Base-by-base conservation (phyloP, 2,888 invertebrate species). In the Rhorus exstirpatorius region DNA sequence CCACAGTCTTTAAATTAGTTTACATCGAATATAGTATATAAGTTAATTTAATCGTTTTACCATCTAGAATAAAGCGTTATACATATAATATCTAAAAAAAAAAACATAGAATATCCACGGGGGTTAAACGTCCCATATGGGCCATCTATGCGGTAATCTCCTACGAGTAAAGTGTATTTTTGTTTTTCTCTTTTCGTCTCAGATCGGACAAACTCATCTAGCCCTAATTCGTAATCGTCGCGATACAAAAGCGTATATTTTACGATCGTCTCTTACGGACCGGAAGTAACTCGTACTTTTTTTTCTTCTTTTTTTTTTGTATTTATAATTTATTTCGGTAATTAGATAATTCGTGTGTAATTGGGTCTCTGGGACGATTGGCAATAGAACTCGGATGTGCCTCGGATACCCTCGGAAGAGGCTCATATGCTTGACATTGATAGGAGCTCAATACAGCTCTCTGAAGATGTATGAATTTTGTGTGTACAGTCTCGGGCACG, bases 1-100 rank as follows among this genome's bases (percentile, higher is more conserved):
- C 89, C 89, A 90, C 91, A 91, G 91, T 91, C 91, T 91, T 91
- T 87, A 90, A 89, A 88, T 86, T 88, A 88, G 85, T n/a, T 89
- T 89, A 71, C 87, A 84, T 85, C 70, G 85, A 79, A 86, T 70
- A 85, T 84, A 83, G 85, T 88, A 87, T 88, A 88, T 88, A 88
- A 88, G 87, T 90, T 88, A 86, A 88, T 87, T 86, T 85, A 85
- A 86, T 88, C 80, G 81, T n/a, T n/a, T 88, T 88, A 87, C 83
- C 85, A 85, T 68, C 87, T 88, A 88, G 86, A 71, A 86, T 87
- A 88, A 89, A 89, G 88, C 87, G 86, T 88, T 87, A 81, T 67
- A n/a, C n/a, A 81, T 53, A 74, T 81, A 80, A 85, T 63, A 75
- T 74, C 67, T 79, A 86, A 81, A 83, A 84, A 84, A 68, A 21